These are phyloP conservation scores for Rhea americana DNA, from an alignment of 2,113 vertebrate species.

Conservation along the genomic window DNA sequence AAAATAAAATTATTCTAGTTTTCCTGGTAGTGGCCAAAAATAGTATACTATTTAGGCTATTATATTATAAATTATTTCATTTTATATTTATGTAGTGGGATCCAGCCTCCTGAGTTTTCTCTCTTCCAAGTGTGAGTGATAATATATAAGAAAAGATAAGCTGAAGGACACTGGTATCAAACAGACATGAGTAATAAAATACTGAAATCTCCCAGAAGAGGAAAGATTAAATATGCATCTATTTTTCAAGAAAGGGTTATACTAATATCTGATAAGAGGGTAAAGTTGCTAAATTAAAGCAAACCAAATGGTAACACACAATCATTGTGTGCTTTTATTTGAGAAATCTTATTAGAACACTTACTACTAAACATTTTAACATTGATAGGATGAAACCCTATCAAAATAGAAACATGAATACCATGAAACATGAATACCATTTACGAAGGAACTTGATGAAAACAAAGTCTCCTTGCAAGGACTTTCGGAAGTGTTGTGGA, in stretches of 20 bases:
- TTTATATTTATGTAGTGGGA: neutral
- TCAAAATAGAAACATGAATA: neutral
- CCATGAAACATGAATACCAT: neutral
- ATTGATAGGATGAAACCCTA: neutral
- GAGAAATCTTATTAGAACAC: neutral
- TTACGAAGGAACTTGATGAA: neutral
- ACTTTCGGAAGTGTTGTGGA: neutral
- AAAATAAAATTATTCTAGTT: neutral
- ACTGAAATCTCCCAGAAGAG: neutral
- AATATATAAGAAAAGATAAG: neutral
- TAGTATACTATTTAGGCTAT: neutral
- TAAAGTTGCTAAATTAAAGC: neutral
- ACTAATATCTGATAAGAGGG: neutral
- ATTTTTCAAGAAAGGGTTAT: neutral
- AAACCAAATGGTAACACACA: neutral
- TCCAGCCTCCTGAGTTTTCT: neutral
- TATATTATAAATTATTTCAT: neutral
- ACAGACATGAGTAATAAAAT: neutral
- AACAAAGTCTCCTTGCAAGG: neutral
- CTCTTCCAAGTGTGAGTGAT: neutral
- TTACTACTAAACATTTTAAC: neutral
- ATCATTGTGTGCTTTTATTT: neutral
- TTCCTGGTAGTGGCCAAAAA: neutral
- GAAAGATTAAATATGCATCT: neutral
- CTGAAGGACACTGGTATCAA: neutral